phyloP scores from a whole-genome alignment of 2,113 vertebrate genomes.

The Pelmatolapia mariae region DNA sequence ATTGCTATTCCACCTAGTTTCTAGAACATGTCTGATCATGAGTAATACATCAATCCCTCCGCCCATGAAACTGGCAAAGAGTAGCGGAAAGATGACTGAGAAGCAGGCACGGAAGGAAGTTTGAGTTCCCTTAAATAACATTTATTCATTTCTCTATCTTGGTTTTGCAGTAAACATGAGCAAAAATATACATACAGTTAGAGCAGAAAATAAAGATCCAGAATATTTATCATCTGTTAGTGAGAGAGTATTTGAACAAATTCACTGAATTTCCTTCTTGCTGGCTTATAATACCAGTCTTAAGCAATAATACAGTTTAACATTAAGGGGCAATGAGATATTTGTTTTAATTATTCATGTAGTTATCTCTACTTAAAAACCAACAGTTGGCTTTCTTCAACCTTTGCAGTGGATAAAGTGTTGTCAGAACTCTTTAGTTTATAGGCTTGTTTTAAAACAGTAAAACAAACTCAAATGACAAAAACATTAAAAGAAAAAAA shows the following conservation, averaged over 20 bases:
- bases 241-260: neutral
- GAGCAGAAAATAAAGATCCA: constrained; percentile 63
- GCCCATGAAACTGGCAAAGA: neutral
- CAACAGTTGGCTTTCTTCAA: neutral
- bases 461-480: constrained; percentile 9
- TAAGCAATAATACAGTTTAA: constrained; percentile 10
- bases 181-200: constrained; percentile 69
- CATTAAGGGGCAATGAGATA: neutral
- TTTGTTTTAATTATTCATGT: neutral
- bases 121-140: constrained; percentile 60
- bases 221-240: constrained; percentile 30
- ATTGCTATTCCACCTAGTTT: neutral
- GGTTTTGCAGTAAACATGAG: constrained; percentile 71
- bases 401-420: neutral
- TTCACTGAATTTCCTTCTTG: constrained; percentile 3
- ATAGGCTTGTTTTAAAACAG: neutral
- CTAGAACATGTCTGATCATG: neutral
- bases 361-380: neutral
- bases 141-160: constrained; percentile 72
- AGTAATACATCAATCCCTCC: neutral
- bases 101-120: neutral
- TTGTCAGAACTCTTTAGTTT: neutral
- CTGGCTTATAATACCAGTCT: constrained; percentile 7
- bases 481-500: neutral
- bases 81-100: neutral